Conservation (phyloP, 2,888 invertebrate species). For the Aleiodes leptofemur region DNA sequence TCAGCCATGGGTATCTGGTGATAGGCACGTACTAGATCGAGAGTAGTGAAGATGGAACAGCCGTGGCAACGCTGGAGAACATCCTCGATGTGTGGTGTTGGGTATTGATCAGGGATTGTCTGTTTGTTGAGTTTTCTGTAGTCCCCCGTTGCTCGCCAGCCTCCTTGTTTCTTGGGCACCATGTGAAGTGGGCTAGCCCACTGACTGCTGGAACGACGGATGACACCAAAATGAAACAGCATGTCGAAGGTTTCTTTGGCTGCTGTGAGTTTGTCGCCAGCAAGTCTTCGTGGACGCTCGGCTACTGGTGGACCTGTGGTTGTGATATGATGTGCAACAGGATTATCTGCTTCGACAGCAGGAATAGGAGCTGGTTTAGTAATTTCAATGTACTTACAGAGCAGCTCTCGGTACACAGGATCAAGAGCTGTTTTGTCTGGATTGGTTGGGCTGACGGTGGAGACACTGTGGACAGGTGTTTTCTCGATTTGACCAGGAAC, state of each 20-base stretch:
- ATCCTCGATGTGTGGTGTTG: no score
- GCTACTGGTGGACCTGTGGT: conserved; percentile 66
- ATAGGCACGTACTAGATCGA: no score
- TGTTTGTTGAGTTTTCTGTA: no score
- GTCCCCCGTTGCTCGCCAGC: no score
- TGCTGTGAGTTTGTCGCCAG: conserved; percentile 61
- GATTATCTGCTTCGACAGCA: background rate
- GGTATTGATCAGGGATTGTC: no score
- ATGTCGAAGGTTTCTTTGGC: conserved; percentile 53
- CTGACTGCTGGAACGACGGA: no score
- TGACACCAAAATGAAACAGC: no score
- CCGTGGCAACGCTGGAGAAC: no score
- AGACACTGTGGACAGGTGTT: background rate
- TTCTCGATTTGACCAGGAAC: background rate
- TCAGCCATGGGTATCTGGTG: no score
- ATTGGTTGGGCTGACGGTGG: background rate
- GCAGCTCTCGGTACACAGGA: background rate
- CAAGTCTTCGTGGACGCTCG: conserved; percentile 63
- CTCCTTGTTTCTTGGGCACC: no score
- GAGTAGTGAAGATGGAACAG: no score
- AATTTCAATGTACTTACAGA: background rate
- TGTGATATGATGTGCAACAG: conserved; percentile 61
- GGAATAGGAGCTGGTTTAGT: background rate
- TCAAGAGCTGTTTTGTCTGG: background rate
- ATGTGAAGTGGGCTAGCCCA: no score